Conservation (phyloP, 1,140 invertebrate species). For the Monomorium pharaonis region DNA sequence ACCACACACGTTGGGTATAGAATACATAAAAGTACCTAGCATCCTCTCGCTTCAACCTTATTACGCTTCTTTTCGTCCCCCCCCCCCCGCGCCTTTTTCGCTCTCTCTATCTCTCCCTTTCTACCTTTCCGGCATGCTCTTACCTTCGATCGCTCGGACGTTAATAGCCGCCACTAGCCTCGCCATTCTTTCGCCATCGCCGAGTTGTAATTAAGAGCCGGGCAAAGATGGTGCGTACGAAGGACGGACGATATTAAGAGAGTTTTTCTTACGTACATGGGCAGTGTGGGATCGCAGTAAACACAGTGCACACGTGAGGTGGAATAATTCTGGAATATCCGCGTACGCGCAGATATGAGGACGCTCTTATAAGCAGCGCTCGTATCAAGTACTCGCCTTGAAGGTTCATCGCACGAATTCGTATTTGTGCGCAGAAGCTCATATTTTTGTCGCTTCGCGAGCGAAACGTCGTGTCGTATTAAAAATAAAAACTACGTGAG, state of each 20-base stretch:
- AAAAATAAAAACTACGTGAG: constrained; percentile 27
- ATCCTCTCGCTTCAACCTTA: constrained; percentile 36
- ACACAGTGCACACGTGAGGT: not conserved
- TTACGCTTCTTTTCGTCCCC: not conserved
- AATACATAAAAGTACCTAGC: constrained; percentile 72
- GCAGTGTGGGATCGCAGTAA: not conserved
- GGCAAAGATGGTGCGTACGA: constrained; percentile 58
- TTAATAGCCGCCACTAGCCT: constrained; percentile 71
- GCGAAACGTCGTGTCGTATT: constrained; percentile 16
- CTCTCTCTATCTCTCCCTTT: not conserved
- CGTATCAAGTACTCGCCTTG: not conserved
- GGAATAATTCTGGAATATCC: not conserved
- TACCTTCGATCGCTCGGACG: constrained; percentile 70
- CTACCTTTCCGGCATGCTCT: constrained; percentile 33
- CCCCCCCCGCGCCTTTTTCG: not conserved
- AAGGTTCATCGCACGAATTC: constrained; percentile 1
- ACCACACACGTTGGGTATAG: constrained; percentile 65
- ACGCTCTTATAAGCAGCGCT: not conserved
- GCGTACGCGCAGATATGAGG: not conserved
- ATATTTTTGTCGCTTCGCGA: constrained; percentile 22
- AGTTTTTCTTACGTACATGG: not conserved
- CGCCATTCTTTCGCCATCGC: constrained; percentile 47
- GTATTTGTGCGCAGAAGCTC: not conserved
- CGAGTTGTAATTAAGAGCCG: constrained; percentile 74
- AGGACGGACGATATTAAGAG: constrained; percentile 14